These are phyloP conservation scores for Eumacrocentrus americanus DNA, from an alignment of 2,888 invertebrate species.

Conservation along the genomic window DNA sequence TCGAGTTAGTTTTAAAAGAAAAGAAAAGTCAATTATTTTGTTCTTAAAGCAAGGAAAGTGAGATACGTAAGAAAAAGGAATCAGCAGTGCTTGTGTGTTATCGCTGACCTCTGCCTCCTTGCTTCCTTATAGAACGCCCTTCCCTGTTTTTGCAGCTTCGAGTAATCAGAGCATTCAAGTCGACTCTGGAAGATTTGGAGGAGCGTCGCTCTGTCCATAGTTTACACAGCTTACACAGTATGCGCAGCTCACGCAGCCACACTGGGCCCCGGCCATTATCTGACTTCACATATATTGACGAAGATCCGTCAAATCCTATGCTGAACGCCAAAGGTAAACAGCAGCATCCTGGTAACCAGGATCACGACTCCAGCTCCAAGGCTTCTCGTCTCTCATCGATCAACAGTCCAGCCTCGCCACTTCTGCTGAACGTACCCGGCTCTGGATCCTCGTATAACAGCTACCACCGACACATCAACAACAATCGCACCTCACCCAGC, in stretches of 20 bases:
- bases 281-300: constrained; percentile 86
- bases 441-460: constrained; percentile 50
- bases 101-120: constrained; percentile 57
- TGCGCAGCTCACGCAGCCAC: constrained; percentile 79
- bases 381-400: constrained; percentile 48
- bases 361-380: constrained; percentile 64
- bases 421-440: constrained; percentile 57
- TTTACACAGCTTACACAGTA: constrained; percentile 90
- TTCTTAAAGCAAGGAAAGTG: too few relatives aligned
- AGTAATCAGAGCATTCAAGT: constrained; percentile 99
- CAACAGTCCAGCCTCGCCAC: constrained; percentile 57
- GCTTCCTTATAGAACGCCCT: constrained; percentile 61
- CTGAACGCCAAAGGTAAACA: constrained; percentile 51
- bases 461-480: constrained; percentile 45
- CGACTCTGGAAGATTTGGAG: constrained; percentile 98
- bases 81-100: constrained; percentile 54
- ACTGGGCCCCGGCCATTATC: constrained; percentile 76
- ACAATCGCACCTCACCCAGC: constrained; percentile 46
- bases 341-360: constrained; percentile 74
- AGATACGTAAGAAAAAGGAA: too few relatives aligned
- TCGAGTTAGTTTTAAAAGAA: too few relatives aligned
- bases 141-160: constrained; percentile 93
- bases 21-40: too few relatives aligned
- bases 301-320: constrained; percentile 66
- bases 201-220: constrained; percentile 98